Conservation (phyloP, 2,888 invertebrate species). For the Drosophila lutescens region DNA sequence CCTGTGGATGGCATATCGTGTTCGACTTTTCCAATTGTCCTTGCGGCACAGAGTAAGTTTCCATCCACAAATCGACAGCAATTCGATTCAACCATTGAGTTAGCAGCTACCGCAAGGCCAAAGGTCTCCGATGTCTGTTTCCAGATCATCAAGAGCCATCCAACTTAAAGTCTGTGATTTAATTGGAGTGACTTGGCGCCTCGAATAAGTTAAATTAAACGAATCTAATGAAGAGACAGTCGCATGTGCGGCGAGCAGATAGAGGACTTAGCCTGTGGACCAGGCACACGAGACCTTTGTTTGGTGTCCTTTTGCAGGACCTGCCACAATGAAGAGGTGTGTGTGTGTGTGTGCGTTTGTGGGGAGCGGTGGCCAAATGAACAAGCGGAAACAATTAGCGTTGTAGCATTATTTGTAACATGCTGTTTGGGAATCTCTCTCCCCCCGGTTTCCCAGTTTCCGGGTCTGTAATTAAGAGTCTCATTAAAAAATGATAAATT, state of each 20-base stretch:
- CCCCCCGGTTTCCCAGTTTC: slow-evolving; percentile 25
- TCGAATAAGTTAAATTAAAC: slow-evolving; percentile 76
- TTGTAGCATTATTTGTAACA: slow-evolving; percentile 76
- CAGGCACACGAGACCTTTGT: slow-evolving; percentile 30
- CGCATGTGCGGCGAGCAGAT: slow-evolving; percentile 56
- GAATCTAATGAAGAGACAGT: slow-evolving; percentile 70
- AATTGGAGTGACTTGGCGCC: slow-evolving; percentile 49
- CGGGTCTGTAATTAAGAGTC: slow-evolving; percentile 72
- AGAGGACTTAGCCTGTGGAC: slow-evolving; percentile 53
- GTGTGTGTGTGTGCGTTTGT: slow-evolving; percentile 12
- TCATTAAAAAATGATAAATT: slow-evolving; percentile 80
- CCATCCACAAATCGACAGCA: slow-evolving; percentile 24
- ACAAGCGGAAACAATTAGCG: slow-evolving; percentile 56
- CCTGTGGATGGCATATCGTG: background rate
- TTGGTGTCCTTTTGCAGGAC: slow-evolving; percentile 36
- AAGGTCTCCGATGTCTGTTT: slow-evolving; percentile 12
- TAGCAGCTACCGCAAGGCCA: slow-evolving; percentile 21
- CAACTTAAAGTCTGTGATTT: slow-evolving; percentile 55
- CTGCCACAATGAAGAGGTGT: slow-evolving; percentile 10
- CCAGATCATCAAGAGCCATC: slow-evolving; percentile 18
- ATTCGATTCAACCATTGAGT: slow-evolving; percentile 34
- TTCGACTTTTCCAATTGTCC: slow-evolving; percentile 8
- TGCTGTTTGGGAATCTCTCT: slow-evolving; percentile 55
- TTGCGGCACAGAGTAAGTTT: slow-evolving; percentile 14
- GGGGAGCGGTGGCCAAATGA: slow-evolving; percentile 59